Conservation (phyloP, 2,113 vertebrate genomes). For the Benitochromis conjunctus region DNA sequence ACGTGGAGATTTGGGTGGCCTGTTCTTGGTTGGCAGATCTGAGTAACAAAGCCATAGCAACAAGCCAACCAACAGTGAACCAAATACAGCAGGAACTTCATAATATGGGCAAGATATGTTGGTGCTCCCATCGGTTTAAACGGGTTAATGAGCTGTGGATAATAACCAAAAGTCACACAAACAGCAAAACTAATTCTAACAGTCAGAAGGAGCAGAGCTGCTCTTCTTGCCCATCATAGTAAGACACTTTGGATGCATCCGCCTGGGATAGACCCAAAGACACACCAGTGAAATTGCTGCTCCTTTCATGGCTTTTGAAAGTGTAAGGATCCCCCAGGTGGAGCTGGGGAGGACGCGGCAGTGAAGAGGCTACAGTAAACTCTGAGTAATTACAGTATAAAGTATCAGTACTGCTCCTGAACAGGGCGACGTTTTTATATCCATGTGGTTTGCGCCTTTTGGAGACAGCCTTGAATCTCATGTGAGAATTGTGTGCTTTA, state of each 20-base stretch:
- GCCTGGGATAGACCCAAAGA: no score
- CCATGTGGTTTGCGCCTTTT: neutral
- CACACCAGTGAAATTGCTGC: accelerated
- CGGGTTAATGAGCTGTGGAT: neutral
- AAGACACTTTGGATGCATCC: neutral
- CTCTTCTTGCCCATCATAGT: neutral
- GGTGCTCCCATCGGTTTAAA: neutral
- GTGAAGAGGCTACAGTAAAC: neutral
- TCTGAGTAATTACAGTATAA: neutral
- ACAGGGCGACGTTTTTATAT: no score
- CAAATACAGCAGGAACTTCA: accelerated
- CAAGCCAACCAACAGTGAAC: neutral
- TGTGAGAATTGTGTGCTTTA: neutral
- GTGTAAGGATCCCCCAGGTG: neutral
- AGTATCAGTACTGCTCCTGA: no score
- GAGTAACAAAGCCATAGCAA: neutral
- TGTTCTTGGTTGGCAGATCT: neutral
- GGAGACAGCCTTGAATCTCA: neutral
- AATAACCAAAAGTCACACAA: neutral
- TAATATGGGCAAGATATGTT: neutral
- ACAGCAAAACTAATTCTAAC: neutral
- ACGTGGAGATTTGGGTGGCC: accelerated
- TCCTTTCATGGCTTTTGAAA: neutral
- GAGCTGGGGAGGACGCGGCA: neutral
- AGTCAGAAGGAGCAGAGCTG: neutral